Conservation (phyloP, 2,888 invertebrate species). For the Phasia obesa region DNA sequence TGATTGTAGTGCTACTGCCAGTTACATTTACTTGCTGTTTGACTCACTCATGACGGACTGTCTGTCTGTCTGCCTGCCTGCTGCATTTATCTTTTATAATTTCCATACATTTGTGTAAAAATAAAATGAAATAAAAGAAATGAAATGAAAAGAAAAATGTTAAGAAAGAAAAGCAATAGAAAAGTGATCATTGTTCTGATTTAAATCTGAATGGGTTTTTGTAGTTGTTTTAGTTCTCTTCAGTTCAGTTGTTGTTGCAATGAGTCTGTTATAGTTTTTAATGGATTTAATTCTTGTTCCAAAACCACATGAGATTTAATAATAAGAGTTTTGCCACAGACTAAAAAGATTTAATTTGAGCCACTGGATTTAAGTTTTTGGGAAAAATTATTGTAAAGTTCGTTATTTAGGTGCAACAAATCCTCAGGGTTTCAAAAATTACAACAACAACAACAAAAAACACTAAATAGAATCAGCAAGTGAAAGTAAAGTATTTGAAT, state of each 20-base stretch:
- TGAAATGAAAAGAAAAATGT: neutral
- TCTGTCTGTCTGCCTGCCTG: conserved; percentile 3
- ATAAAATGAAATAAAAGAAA: neutral
- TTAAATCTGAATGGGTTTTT: conserved; percentile 36
- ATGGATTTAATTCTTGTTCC: conserved; percentile 15
- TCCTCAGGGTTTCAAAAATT: neutral
- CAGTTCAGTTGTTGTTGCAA: conserved; percentile 6
- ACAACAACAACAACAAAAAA: neutral
- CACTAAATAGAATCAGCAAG: neutral
- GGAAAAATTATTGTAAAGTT: neutral
- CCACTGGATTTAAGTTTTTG: conserved; percentile 7
- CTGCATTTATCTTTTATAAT: conserved; percentile 24
- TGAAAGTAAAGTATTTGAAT: too few species aligned
- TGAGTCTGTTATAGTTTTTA: conserved; percentile 18
- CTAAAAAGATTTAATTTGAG: conserved; percentile 38
- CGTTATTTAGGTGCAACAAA: neutral
- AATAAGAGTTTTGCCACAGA: conserved; percentile 26
- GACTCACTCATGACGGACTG: conserved; percentile 1
- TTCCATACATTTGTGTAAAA: neutral
- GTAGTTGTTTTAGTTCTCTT: conserved; percentile 3
- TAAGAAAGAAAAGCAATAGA: conserved; percentile 2
- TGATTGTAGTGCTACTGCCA: conserved; percentile 27
- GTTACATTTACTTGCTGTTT: conserved; percentile 3
- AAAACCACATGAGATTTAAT: conserved; percentile 27
- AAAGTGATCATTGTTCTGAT: conserved; percentile 52